Evolutionary conservation across 2,888 invertebrate genomes (phyloP), one percentile per base, ranked within the genome.

Genomic region (Athalia cordata): DNA sequence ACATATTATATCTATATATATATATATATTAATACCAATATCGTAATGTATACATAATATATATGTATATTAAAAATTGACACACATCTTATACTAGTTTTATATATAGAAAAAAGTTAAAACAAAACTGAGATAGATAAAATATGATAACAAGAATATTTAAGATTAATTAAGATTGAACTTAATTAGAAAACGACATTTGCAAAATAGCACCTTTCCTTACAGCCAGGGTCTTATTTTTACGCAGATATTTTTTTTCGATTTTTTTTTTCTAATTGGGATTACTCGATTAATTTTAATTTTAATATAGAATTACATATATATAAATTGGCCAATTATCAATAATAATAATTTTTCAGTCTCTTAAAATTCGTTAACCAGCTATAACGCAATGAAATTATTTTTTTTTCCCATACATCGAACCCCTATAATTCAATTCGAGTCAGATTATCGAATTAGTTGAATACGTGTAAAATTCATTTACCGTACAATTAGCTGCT

Each of bases 141-240:
- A 49, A 62, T 72, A 59, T 59, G 9, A 47, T 47, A 13, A 8
- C 50, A 7, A 67, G 11, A 8, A 47, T 74, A 15, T 4, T 70
- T n/a, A n/a, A n/a, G n/a, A n/a, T n/a, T 29, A 29, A 29, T 29
- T 29, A 29, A 29, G 29, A 29, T 29, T 29, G 29, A 72, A 57
- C 57, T 45, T 45, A 72, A 45, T 50, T 72, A 47, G 45, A 59
- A 72, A 50, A 59, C 45, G 68, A 68, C 50, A 15, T 74, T 83
- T 79, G 81, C 79, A 85, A 86, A 84, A 86, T 87, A 87, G 87
- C 88, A 87, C 88, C 87, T 84, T 86, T 83, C 84, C 81, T 82
- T 61, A 80, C 76, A 70, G 81, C 83, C 84, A 85, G 85, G 85
- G 84, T 85, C 81, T 83, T 29, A 29, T 29, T 29, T 29, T 29